Conservation (phyloP, 2,113 vertebrate genomes). For the Etheostoma spectabile region DNA sequence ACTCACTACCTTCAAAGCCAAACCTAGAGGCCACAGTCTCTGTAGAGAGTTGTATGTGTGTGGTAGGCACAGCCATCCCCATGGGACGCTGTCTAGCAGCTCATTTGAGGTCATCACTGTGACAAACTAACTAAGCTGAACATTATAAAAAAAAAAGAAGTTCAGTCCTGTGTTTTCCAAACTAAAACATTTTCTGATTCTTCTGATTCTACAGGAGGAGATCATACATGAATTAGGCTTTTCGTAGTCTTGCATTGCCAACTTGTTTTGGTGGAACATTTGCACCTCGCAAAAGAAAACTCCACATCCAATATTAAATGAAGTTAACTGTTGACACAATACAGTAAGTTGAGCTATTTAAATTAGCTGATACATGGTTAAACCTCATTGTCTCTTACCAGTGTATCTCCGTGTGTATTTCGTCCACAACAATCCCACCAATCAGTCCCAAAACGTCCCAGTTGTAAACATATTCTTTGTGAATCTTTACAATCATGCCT, state of each 20-base stretch:
- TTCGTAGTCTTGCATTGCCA: neutral
- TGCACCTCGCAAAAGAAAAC: no score
- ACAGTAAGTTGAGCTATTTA: no score
- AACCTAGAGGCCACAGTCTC: neutral
- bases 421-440: no score
- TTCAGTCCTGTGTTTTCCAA: neutral
- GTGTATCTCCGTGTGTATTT: no score
- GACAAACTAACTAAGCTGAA: neutral
- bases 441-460: no score
- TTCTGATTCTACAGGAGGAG: neutral
- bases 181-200: neutral
- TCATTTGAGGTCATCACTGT: neutral
- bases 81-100: neutral
- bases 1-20: conserved; percentile 16
- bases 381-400: no score
- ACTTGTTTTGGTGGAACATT: no score
- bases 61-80: neutral
- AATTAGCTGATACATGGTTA: no score
- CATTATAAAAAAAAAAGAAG: neutral
- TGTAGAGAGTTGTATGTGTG: neutral
- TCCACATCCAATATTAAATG: no score
- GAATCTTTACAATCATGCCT: no score
- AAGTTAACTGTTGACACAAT: no score
- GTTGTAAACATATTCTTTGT: no score
- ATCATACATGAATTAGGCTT: neutral